Evolutionary conservation across 2,888 invertebrate genomes (phyloP).

Genomic region (Stegana nigrithorax): DNA sequence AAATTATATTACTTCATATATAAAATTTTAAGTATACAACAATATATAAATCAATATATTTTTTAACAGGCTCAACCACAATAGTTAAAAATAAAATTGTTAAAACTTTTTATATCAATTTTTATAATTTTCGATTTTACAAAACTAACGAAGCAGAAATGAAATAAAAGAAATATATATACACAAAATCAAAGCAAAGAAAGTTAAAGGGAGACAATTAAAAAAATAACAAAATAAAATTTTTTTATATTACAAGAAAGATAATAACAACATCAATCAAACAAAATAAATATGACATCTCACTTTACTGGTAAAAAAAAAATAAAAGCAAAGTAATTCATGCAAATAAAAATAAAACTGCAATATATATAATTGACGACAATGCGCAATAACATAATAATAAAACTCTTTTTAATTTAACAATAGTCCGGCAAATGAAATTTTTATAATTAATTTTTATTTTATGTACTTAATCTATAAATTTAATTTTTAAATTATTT

Average conservation of each 20-base stretch:
- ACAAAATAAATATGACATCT: conserved; percentile 37
- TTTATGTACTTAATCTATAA: conserved; percentile 22
- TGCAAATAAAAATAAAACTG: conserved; percentile 30
- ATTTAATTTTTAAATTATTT: conserved; percentile 22
- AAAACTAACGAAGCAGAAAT: conserved; percentile 26
- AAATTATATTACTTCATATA: conserved; percentile 19
- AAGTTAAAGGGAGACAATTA: conserved; percentile 26
- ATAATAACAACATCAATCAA: too few species aligned
- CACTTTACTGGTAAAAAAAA: conserved; percentile 54
- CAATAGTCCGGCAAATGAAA: conserved; percentile 9
- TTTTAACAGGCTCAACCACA: conserved; percentile 40
- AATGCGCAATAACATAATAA: conserved; percentile 24
- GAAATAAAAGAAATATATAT: conserved; percentile 29
- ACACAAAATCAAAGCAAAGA: conserved; percentile 15
- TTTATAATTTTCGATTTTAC: conserved; percentile 45
- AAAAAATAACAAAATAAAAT: conserved; percentile 19
- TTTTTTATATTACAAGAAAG: conserved; percentile 59
- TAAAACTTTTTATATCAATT: conserved; percentile 46
- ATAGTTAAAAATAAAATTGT: conserved; percentile 42
- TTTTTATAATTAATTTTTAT: conserved; percentile 5
- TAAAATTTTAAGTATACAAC: conserved; percentile 16
- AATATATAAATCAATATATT: conserved; percentile 44
- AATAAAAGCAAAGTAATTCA: conserved; percentile 26
- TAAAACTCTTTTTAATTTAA: conserved; percentile 21
- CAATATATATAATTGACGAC: conserved; percentile 35